phyloP scores from a whole-genome alignment of 2,113 vertebrate species.

The Pipa parva region DNA sequence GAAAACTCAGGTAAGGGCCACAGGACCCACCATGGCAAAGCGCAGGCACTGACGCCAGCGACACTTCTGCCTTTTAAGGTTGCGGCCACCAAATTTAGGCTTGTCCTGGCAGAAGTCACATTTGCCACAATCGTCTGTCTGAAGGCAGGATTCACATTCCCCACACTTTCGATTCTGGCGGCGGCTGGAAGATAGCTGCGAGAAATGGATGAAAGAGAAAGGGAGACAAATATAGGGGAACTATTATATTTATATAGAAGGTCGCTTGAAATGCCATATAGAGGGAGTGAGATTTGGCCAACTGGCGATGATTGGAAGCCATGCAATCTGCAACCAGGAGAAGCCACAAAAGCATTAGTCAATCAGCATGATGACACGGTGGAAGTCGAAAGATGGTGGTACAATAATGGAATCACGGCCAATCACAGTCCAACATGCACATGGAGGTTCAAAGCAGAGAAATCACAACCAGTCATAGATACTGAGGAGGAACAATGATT shows the following conservation, averaged over 20 bases:
- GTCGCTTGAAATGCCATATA: not conserved
- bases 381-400: too few relatives aligned
- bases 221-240: slow-evolving; percentile 4
- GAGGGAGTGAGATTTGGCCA: not conserved
- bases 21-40: slow-evolving; percentile 73
- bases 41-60: slow-evolving; percentile 78
- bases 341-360: too few relatives aligned
- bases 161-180: slow-evolving; percentile 71
- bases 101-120: slow-evolving; percentile 87
- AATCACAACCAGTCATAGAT: too few relatives aligned
- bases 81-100: slow-evolving; percentile 85
- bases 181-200: slow-evolving; percentile 55
- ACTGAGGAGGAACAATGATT: too few relatives aligned
- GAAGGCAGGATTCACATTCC: slow-evolving; percentile 74
- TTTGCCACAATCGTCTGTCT: slow-evolving; percentile 73
- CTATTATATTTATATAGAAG: not conserved
- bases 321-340: too few relatives aligned
- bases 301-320: too few relatives aligned
- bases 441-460: too few relatives aligned
- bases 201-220: slow-evolving; percentile 34
- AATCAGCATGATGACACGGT: too few relatives aligned
- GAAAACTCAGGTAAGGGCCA: not conserved
- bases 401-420: too few relatives aligned
- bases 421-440: too few relatives aligned
- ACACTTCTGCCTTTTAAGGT: slow-evolving; percentile 85